Conservation (phyloP, 2,113 vertebrate genomes). For the Lepidothrix coronata region DNA sequence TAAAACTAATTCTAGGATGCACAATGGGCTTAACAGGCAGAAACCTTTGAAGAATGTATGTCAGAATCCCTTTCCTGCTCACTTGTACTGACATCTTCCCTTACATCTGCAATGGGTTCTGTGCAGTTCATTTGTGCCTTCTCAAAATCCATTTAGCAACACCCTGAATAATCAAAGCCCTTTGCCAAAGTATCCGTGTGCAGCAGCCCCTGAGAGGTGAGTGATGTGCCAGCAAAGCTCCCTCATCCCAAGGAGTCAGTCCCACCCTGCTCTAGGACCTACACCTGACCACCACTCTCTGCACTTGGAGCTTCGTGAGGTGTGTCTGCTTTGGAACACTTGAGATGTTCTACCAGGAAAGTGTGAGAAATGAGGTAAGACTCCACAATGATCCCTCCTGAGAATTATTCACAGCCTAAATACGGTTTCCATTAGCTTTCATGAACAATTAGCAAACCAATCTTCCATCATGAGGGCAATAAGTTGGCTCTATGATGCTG, state of each 20-base stretch:
- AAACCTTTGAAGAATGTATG: conserved; percentile 27
- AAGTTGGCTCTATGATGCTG: neutral
- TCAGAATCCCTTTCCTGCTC: neutral
- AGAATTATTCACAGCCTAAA: neutral
- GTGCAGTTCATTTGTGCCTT: neutral
- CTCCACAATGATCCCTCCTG: neutral
- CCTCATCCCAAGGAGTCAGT: too few species aligned
- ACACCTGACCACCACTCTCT: neutral
- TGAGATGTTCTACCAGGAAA: neutral
- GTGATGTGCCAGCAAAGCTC: neutral
- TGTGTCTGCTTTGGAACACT: neutral
- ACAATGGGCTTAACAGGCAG: conserved; percentile 35
- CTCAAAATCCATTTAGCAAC: neutral
- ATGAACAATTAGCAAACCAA: neutral
- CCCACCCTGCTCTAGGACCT: neutral
- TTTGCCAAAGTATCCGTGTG: neutral
- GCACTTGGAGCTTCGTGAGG: neutral
- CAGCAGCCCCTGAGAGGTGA: neutral
- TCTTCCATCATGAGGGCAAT: neutral
- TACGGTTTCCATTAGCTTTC: neutral
- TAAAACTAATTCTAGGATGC: conserved; percentile 41
- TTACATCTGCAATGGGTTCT: neutral
- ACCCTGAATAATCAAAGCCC: neutral
- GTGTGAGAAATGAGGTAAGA: neutral
- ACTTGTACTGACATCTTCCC: neutral